Evolutionary conservation across 2,113 vertebrate genomes (phyloP).

Genomic region (Eulemur rufifrons): DNA sequence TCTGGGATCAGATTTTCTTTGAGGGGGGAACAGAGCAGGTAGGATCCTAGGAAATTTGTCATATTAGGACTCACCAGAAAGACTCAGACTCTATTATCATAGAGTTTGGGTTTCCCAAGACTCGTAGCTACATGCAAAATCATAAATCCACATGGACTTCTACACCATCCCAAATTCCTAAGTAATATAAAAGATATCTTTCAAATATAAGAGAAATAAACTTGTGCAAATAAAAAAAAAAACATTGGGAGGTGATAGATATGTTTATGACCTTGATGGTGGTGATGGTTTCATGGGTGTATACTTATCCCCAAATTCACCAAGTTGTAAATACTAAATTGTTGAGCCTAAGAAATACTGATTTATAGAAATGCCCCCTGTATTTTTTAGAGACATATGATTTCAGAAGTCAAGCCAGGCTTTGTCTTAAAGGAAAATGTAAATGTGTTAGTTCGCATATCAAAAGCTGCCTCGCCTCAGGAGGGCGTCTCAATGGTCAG

Average conservation of each 20-base stretch:
- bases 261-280: neutral
- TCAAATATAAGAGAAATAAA: neutral
- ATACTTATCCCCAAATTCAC: neutral
- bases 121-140: neutral
- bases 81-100: neutral
- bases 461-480: no score
- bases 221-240: neutral
- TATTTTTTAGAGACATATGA: no score
- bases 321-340: neutral
- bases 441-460: no score
- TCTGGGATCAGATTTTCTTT: neutral
- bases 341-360: no score
- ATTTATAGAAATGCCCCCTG: no score
- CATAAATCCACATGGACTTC: neutral
- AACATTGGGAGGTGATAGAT: neutral
- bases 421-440: no score
- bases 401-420: no score
- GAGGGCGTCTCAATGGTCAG: no score
- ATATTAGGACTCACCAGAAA: neutral
- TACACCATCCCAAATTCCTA: neutral
- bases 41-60: neutral
- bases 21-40: fast-evolving
- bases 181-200: neutral
- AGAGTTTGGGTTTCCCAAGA: neutral
- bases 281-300: neutral